These are phyloP conservation scores for Drymonia ruficornis DNA, from an alignment of 2,888 invertebrate species.

Conservation along the genomic window DNA sequence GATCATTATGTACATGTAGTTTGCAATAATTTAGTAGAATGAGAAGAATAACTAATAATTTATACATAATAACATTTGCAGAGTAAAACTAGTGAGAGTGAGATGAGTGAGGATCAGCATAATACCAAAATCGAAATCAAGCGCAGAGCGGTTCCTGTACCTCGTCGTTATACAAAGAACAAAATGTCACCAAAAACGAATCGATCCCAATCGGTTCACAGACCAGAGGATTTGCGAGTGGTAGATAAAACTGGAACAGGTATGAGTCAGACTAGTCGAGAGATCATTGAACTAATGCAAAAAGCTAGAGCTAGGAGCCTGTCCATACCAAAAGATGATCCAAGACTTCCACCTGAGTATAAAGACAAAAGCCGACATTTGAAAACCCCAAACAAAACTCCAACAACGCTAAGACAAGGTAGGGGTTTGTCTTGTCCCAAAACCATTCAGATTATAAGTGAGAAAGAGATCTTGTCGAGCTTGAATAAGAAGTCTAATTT, in stretches of 20 bases:
- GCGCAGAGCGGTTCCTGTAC: slow-evolving; percentile 72
- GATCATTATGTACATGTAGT: slow-evolving; percentile 52
- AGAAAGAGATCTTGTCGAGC: slow-evolving; percentile 81
- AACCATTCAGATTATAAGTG: slow-evolving; percentile 80
- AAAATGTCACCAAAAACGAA: slow-evolving; percentile 72
- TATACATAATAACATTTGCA: slow-evolving; percentile 75
- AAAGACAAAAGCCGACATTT: slow-evolving; percentile 72
- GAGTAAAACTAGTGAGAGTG: slow-evolving; percentile 85
- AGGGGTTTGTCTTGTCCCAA: slow-evolving; percentile 81
- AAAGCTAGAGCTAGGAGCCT: slow-evolving; percentile 78
- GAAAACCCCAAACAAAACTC: slow-evolving; percentile 82
- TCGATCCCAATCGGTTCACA: slow-evolving; percentile 84
- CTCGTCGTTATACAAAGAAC: slow-evolving; percentile 72
- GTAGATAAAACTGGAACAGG: slow-evolving; percentile 69
- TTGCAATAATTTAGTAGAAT: slow-evolving; percentile 46
- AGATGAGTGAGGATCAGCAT: slow-evolving; percentile 82
- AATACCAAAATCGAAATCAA: slow-evolving; percentile 51
- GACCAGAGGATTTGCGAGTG: slow-evolving; percentile 64
- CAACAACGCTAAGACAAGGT: slow-evolving; percentile 60
- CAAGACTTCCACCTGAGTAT: slow-evolving; percentile 65
- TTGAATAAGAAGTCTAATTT: slow-evolving; percentile 67
- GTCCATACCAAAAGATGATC: slow-evolving; percentile 81
- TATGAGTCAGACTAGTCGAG: slow-evolving; percentile 77
- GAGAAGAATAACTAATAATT: slow-evolving; percentile 65
- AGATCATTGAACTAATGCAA: slow-evolving; percentile 79